A percentile compares a stretch with the other conserved stretches of the same genome.
These are phyloP conservation scores for Dendroctonus ponderosae DNA, from an alignment of 1,140 invertebrate genomes.

Conservation along the genomic window DNA sequence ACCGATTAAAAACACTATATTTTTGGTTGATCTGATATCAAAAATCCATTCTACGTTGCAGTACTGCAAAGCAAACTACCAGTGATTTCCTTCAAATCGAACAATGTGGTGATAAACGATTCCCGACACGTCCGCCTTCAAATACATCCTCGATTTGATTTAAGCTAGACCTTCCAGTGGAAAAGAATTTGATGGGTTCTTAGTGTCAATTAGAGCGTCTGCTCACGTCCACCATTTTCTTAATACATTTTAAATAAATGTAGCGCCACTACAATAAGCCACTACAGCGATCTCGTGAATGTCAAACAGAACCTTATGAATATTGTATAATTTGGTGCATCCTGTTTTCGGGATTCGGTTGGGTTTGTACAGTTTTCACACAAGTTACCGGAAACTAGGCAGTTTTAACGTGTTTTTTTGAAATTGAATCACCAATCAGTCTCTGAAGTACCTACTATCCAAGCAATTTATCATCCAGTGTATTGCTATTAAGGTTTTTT, in stretches of 20 bases:
- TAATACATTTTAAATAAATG: constrained; percentile 36
- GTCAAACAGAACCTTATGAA: not conserved
- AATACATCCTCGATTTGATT: constrained; percentile 22
- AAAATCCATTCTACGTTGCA: no score
- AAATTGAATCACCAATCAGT: no score
- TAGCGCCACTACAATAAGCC: constrained; percentile 30
- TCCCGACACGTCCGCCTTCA: constrained; percentile 14
- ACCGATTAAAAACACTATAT: no score
- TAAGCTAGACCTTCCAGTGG: constrained; percentile 25
- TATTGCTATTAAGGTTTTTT: no score
- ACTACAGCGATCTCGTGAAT: not conserved
- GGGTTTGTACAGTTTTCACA: no score
- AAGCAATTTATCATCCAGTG: no score
- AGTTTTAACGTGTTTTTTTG: no score
- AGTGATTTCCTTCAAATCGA: no score
- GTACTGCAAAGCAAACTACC: no score
- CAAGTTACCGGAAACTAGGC: no score
- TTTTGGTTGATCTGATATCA: no score
- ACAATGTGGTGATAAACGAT: not conserved
- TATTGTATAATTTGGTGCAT: constrained; percentile 5
- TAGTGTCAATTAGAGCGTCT: constrained; percentile 16
- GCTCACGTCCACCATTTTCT: constrained; percentile 29
- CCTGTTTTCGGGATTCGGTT: not conserved
- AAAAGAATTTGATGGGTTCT: constrained; percentile 12
- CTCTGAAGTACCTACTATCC: no score